phyloP scores from a whole-genome alignment of 1,140 invertebrate genomes.

The Plodia interpunctella region DNA sequence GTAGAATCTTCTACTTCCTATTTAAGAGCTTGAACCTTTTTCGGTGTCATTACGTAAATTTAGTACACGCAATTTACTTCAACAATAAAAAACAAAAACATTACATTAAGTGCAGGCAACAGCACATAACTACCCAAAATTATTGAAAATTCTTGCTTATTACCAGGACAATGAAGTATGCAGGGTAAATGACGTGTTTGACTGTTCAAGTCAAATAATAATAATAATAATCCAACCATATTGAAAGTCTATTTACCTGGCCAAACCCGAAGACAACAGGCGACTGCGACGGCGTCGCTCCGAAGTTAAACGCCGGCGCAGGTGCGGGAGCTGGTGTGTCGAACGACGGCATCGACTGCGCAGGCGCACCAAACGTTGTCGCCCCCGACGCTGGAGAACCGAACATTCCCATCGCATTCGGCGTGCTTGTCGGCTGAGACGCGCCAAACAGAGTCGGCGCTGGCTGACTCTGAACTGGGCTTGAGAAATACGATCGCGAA shows the following conservation, averaged over 20 bases:
- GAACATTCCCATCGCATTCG: conserved; percentile 36
- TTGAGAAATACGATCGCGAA: conserved; percentile 31
- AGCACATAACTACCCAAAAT: no score
- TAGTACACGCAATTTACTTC: no score
- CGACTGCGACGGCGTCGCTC: conserved; percentile 36
- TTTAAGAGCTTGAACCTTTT: no score
- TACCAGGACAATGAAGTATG: no score
- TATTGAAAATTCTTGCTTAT: no score
- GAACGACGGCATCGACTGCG: conserved; percentile 34
- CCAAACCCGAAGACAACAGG: conserved; percentile 48
- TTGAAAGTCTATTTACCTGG: conserved; percentile 55
- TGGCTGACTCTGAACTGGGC: conserved; percentile 24
- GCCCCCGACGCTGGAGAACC: conserved; percentile 30
- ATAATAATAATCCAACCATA: no score
- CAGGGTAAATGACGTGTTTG: no score
- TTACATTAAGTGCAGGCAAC: no score
- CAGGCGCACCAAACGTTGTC: conserved; percentile 40
- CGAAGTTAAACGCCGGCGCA: conserved; percentile 37
- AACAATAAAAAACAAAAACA: no score
- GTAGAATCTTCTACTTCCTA: no score
- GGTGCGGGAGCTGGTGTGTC: conserved; percentile 23
- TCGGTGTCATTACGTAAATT: no score
- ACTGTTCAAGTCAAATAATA: no score
- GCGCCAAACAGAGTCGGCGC: conserved; percentile 39
- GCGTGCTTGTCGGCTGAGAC: conserved; percentile 27